These are phyloP conservation scores for Hippolais icterina DNA, from an alignment of 2,113 vertebrate species.

Conservation along the genomic window DNA sequence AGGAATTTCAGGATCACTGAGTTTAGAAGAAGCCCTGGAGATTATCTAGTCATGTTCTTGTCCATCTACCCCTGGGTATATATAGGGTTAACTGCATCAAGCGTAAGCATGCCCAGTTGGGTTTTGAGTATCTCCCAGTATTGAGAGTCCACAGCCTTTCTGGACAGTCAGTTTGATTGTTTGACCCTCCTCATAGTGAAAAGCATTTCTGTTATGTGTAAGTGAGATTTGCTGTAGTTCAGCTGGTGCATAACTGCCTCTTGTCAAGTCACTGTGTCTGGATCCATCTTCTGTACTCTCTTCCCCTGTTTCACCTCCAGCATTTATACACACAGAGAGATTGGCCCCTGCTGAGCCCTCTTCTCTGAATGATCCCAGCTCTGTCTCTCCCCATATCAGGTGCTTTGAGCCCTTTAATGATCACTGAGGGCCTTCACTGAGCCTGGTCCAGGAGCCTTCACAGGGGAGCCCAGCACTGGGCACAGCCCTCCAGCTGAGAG, in stretches of 20 bases:
- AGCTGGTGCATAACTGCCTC: background rate
- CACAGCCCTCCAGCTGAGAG: background rate
- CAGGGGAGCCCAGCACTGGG: background rate
- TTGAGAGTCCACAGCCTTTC: background rate
- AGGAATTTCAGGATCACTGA: background rate
- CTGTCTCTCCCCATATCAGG: background rate
- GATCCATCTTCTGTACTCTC: background rate
- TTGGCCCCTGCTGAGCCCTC: background rate
- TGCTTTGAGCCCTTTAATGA: background rate
- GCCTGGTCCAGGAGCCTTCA: background rate
- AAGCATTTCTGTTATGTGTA: accelerated
- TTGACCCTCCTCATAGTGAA: accelerated
- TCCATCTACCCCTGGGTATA: background rate
- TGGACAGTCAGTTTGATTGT: background rate
- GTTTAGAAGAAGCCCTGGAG: background rate
- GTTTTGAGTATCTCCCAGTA: background rate
- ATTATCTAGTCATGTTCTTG: background rate
- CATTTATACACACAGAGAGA: background rate
- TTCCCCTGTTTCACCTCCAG: accelerated
- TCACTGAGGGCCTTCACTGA: background rate
- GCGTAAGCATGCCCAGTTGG: background rate
- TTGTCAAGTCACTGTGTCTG: background rate
- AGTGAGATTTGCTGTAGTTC: background rate
- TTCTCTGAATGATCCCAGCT: background rate
- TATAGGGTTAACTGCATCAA: background rate